Conservation (phyloP, 2,888 invertebrate species). For the Perizoma flavofasciatum region DNA sequence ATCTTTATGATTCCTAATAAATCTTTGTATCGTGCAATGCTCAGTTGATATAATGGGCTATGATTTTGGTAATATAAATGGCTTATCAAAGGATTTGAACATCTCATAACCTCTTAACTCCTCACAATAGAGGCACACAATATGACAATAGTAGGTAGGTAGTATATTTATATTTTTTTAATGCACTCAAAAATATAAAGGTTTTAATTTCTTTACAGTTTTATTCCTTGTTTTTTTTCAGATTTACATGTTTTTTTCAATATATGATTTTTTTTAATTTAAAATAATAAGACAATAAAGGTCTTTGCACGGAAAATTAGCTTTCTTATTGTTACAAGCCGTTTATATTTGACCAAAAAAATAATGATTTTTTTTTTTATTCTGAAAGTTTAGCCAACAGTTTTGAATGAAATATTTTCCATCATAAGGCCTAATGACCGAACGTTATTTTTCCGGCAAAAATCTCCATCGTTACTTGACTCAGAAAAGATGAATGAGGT, state of each 20-base stretch:
- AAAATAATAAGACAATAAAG: too few species aligned
- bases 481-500: conserved; percentile 53
- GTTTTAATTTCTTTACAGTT: too few species aligned
- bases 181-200: background rate
- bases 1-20: background rate
- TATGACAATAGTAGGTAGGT: background rate
- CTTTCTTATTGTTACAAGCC: background rate
- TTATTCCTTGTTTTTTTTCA: too few species aligned
- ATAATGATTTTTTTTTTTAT: conserved; percentile 13
- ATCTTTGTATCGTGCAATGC: too few species aligned
- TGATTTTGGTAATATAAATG: background rate
- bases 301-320: too few species aligned
- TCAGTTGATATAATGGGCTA: too few species aligned
- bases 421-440: conserved; percentile 39
- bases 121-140: too few species aligned
- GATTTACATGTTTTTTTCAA: too few species aligned
- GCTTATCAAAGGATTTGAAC: background rate
- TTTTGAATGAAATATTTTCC: conserved; percentile 34
- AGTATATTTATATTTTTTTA: too few species aligned
- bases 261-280: too few species aligned
- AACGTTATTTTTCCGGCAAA: conserved; percentile 42
- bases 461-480: conserved; percentile 46
- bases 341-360: conserved; percentile 10
- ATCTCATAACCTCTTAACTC: too few species aligned
- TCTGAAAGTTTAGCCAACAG: conserved; percentile 26